Conservation (phyloP, 2,797 vertebrate species). For the Clarias laeviceps region DNA sequence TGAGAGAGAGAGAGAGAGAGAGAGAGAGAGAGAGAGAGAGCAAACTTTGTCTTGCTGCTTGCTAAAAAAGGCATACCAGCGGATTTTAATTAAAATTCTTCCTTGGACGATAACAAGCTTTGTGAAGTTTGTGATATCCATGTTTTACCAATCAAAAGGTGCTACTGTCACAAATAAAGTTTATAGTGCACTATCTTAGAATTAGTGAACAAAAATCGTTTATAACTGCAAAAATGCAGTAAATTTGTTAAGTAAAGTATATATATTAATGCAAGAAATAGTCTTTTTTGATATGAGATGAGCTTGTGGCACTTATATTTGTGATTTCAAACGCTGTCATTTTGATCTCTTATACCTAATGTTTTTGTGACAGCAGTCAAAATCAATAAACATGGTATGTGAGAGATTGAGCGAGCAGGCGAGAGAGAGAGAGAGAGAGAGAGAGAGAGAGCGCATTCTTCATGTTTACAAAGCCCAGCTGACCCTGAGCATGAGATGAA, state of each 20-base stretch:
- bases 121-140: conserved; percentile 12
- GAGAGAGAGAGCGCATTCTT: conserved; percentile 17
- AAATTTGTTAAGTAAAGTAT: no score
- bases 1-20: conserved; percentile 22
- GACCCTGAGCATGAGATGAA: conserved; percentile 16
- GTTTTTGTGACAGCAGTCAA: conserved; percentile 3
- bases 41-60: background rate
- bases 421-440: background rate
- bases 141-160: background rate
- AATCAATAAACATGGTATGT: background rate
- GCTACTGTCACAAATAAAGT: background rate
- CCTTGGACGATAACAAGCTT: background rate
- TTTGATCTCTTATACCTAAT: background rate
- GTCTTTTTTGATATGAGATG: background rate
- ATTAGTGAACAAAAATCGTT: background rate
- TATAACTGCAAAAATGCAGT: background rate
- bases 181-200: background rate
- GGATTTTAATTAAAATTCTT: conserved; percentile 22
- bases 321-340: background rate
- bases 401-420: background rate
- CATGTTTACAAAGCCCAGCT: conserved; percentile 30
- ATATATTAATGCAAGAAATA: background rate
- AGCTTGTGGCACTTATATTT: background rate
- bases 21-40: conserved; percentile 29
- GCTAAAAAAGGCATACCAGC: conserved; percentile 1